A percentile compares a stretch with the other conserved stretches of the same genome.
Evolutionary conservation across 2,113 vertebrate genomes (phyloP).

Genomic region (cat (Felis catus)): DNA sequence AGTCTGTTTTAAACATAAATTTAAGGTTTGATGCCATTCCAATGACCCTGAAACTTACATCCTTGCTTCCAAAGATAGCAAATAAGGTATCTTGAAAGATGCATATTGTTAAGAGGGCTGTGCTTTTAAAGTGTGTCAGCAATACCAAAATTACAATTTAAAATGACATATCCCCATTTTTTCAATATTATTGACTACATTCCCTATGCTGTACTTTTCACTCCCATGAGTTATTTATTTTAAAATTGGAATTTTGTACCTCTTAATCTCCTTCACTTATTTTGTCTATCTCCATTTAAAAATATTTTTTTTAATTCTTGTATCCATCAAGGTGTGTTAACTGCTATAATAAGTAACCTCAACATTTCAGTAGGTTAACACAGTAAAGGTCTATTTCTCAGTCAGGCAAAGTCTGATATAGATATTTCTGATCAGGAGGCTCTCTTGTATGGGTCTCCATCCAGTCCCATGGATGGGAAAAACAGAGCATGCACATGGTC

Average conservation of each 20-base stretch:
- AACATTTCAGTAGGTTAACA: not conserved
- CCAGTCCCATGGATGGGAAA: not conserved
- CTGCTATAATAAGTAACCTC: not conserved
- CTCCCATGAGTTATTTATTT: not conserved
- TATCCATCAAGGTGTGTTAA: not conserved
- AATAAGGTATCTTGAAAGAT: conserved; percentile 5
- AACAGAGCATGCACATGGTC: not conserved
- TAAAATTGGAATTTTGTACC: not conserved
- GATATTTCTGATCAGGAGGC: not conserved
- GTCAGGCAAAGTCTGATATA: not conserved
- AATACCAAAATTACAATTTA: not conserved
- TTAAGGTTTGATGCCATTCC: conserved; percentile 41
- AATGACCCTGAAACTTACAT: conserved; percentile 2
- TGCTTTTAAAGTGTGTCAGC: not conserved
- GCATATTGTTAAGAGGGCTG: not conserved
- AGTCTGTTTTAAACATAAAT: conserved; percentile 30
- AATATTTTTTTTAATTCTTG: not conserved
- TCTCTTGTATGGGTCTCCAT: not conserved
- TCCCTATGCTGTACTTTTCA: not conserved
- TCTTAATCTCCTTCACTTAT: not conserved
- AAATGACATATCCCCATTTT: not conserved
- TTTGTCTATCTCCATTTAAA: not conserved
- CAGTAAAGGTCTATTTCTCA: not conserved
- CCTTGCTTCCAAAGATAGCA: not conserved
- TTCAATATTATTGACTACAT: not conserved